These are phyloP conservation scores for Leptopilina boulardi DNA, from an alignment of 1,140 invertebrate genomes.

Conservation along the genomic window DNA sequence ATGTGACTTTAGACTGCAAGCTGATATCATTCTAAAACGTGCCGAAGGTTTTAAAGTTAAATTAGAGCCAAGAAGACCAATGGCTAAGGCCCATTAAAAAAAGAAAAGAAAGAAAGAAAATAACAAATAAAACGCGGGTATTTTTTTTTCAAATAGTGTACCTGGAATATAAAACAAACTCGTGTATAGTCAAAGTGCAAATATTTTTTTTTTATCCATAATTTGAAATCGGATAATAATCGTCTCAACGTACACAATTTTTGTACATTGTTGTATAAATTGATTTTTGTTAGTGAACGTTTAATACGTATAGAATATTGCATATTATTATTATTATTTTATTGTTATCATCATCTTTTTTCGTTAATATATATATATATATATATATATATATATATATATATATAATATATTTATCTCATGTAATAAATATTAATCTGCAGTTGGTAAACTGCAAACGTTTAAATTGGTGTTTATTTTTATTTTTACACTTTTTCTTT, in stretches of 20 bases:
- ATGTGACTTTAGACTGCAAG: slow-evolving; percentile 84
- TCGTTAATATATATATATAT: no score
- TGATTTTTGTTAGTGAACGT: slow-evolving; percentile 49
- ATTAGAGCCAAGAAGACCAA: slow-evolving; percentile 80
- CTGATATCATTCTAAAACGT: slow-evolving; percentile 89
- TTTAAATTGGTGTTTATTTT: no score
- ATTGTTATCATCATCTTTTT: no score
- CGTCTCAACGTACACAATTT: background rate
- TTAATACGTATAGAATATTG: slow-evolving; percentile 51
- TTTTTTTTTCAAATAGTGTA: no score
- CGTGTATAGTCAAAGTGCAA: no score
- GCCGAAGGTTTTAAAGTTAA: slow-evolving; percentile 85
- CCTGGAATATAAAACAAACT: no score
- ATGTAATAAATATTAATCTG: no score
- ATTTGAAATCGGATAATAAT: background rate
- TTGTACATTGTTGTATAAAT: background rate
- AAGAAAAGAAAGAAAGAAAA: background rate
- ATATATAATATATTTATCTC: no score
- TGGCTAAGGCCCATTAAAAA: slow-evolving; percentile 51
- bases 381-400: no score
- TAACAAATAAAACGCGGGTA: no score
- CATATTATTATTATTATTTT: slow-evolving; percentile 50
- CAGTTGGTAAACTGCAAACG: no score
- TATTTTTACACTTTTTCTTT: no score
- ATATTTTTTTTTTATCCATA: background rate